Evolutionary conservation across 2,113 vertebrate species (phyloP).

Genomic region (Albula goreensis): DNA sequence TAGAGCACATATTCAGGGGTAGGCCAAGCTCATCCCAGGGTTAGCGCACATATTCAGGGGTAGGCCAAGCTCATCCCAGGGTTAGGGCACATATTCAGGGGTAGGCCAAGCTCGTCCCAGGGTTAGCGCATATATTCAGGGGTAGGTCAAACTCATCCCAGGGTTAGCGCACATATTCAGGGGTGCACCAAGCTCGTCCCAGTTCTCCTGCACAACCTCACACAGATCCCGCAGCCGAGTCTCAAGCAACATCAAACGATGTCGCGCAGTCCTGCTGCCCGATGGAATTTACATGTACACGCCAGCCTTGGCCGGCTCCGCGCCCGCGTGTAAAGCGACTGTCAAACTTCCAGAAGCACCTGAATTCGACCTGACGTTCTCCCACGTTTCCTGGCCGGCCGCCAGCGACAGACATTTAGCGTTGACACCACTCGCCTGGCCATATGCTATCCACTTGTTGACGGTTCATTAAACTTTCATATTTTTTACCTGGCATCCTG

Average conservation of each 20-base stretch:
- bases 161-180: background rate
- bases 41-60: no score
- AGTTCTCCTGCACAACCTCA: background rate
- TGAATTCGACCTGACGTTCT: background rate
- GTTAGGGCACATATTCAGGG: no score
- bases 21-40: no score
- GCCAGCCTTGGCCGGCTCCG: background rate
- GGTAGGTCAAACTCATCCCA: no score
- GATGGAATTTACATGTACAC: background rate
- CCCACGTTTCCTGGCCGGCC: background rate
- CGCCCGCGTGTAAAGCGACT: background rate
- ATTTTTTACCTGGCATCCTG: background rate
- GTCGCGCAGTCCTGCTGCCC: background rate
- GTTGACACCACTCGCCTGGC: background rate
- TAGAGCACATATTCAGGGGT: no score
- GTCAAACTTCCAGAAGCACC: background rate
- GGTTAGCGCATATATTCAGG: no score
- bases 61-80: no score
- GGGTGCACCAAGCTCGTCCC: background rate
- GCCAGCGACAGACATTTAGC: background rate
- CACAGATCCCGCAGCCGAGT: no score
- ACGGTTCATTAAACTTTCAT: constrained; percentile 4
- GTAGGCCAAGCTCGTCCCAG: no score
- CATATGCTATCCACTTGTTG: constrained; percentile 9
- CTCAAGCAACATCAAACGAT: no score